phyloP scores from a whole-genome alignment of 1,140 invertebrate species.

The Procambarus clarkii region DNA sequence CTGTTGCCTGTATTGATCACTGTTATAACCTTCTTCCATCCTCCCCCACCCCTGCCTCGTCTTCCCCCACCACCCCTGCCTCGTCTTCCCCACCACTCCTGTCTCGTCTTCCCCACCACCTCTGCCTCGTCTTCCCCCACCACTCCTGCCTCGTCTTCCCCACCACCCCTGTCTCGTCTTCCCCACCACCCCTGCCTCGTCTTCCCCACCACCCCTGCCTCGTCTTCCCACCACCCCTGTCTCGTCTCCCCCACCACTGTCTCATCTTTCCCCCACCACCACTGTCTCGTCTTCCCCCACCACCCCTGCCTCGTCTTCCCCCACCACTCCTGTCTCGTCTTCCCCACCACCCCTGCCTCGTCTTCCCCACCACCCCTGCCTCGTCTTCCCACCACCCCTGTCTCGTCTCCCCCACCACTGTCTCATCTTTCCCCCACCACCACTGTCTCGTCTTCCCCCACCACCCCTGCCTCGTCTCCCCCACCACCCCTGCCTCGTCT shows the following conservation, averaged over 20 bases:
- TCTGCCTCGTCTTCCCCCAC: slow-evolving; percentile 9
- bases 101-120: neutral
- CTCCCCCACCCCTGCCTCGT: neutral
- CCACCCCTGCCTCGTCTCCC: neutral
- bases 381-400: neutral
- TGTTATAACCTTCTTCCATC: neutral
- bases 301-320: neutral
- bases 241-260: neutral
- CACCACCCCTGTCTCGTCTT: neutral
- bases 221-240: neutral
- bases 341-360: neutral
- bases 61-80: neutral
- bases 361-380: neutral
- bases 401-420: neutral
- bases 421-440: neutral
- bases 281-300: neutral
- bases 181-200: neutral
- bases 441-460: neutral
- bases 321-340: neutral
- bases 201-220: neutral
- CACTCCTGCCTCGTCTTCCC: neutral
- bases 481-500: neutral
- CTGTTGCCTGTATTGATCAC: neutral
- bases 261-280: neutral
- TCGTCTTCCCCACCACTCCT: neutral